Evolutionary conservation across 2,797 vertebrate genomes (phyloP), one percentile per base, ranked within the genome.

Genomic region (Chaetodon trifasciatus): DNA sequence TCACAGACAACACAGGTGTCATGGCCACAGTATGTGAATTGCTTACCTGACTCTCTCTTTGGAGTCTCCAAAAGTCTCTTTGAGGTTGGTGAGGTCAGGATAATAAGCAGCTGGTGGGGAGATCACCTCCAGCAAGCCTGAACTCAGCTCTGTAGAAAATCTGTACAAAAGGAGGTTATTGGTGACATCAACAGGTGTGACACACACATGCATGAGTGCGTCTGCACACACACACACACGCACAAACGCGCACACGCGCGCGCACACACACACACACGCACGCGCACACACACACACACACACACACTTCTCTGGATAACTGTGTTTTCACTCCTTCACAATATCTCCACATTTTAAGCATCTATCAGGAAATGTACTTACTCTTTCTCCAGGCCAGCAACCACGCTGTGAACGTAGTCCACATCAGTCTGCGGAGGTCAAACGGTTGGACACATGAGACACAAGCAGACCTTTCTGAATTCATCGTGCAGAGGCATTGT

Each of bases 51-150:
- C 98, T 95, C 98, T 96, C 84, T 99, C 98, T 91, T 95, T 98
- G 53, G 98, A 98, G 90, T 99, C 98, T 91, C 98, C 98, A 89
- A 99, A 99, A 1, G 98, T 99, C 90, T 99, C 98, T 91, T 97
- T 99, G 93, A 99, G 95, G 93, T 97, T 97, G 90, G 88, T 95
- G 85, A 99, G 90, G 74, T 99, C 98, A 21, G 98, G 98, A 90
- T 99, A 99, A 93, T 97, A 99, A 82, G 95, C 90, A 58, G 96
- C 94, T 56, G 97, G 98, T 65, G 98, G 98, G 6, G 98, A 98
- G 91, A 99, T 98, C 79, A 99, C 94, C 95, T 99, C 98, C 83
- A 99, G 92, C 91, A 99, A 94, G 55, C 98, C 98, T 84, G 98
- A 98, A 94, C 32, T 96, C 83, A 99, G 96, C 94, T 99, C 98